These are phyloP conservation scores for Synanceia verrucosa DNA, from an alignment of 2,797 vertebrate genomes.

Conservation along the genomic window DNA sequence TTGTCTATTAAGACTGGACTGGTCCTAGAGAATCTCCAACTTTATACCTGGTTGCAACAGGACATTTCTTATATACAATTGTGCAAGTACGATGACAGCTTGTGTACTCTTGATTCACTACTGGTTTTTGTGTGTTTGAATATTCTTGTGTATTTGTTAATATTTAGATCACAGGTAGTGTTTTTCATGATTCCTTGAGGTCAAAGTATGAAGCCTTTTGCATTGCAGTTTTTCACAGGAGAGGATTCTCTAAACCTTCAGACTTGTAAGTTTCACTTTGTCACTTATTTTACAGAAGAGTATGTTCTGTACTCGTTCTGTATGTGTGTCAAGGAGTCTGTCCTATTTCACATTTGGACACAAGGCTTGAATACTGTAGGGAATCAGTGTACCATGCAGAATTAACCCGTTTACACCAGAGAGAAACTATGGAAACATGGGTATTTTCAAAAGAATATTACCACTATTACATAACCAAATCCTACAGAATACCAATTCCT, in stretches of 20 bases:
- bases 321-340: slow-evolving; percentile 5
- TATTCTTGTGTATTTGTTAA: neutral
- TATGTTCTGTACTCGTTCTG: slow-evolving; percentile 9
- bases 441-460: neutral
- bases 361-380: neutral
- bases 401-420: neutral
- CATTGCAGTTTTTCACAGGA: neutral
- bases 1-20: neutral
- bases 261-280: neutral
- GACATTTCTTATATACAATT: neutral
- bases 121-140: too few species aligned
- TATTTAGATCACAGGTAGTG: neutral
- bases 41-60: neutral
- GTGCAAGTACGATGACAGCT: neutral
- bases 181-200: neutral
- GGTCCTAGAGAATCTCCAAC: neutral
- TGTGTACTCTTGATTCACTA: too few species aligned
- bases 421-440: neutral
- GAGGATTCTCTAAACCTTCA: neutral
- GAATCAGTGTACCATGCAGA: neutral
- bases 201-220: neutral
- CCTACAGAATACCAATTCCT: too few species aligned
- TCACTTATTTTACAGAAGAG: neutral
- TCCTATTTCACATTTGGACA: slow-evolving; percentile 15
- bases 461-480: too few species aligned